Evolutionary conservation across 2,888 invertebrate species (phyloP).

Genomic region (Microchrysa polita): DNA sequence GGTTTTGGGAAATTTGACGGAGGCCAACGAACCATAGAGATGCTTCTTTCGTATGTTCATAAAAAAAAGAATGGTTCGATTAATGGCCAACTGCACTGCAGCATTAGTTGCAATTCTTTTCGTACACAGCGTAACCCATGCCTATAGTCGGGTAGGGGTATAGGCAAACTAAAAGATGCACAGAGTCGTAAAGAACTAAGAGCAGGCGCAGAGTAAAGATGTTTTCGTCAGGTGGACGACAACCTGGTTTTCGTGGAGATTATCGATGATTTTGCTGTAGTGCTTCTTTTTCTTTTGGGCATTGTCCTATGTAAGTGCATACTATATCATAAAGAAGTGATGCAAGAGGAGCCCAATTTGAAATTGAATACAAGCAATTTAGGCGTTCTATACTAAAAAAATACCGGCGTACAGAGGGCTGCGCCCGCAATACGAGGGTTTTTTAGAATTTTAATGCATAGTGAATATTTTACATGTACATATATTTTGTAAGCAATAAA

Average conservation of each 20-base stretch:
- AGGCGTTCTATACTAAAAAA: no score
- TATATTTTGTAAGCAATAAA: no score
- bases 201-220: constrained; percentile 17
- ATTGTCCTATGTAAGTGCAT: background rate
- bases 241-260: constrained; percentile 25
- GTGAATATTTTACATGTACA: no score
- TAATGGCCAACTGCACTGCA: constrained; percentile 40
- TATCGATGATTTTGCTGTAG: background rate
- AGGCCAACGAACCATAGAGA: constrained; percentile 49
- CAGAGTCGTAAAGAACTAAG: constrained; percentile 28
- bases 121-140: background rate
- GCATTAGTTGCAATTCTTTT: constrained; percentile 41
- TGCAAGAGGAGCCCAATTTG: no score
- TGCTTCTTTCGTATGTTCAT: constrained; percentile 23
- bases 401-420: no score
- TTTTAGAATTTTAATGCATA: no score
- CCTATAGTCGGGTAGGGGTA: no score
- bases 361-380: no score
- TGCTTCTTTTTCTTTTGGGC: background rate
- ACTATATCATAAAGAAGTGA: no score
- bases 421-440: no score
- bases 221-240: constrained; percentile 40
- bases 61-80: constrained; percentile 29
- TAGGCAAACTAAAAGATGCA: background rate
- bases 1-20: background rate